A percentile compares a stretch with the other conserved stretches of the same genome.
Conservation (phyloP, 2,113 vertebrate genomes). For the Corvus moneduloides region DNA sequence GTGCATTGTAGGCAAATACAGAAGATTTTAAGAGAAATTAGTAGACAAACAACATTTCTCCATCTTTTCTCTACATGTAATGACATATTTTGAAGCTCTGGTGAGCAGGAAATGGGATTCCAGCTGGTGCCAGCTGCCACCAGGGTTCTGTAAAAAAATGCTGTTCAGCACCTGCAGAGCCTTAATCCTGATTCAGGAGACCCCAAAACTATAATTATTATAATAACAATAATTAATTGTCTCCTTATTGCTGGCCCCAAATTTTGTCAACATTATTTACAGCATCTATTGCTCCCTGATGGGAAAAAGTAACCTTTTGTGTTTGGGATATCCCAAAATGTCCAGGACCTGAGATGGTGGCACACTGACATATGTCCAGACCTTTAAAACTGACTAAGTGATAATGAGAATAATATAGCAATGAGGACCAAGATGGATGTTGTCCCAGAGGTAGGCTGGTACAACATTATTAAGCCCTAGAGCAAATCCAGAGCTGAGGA, state of each 20-base stretch:
- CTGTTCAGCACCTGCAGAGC: constrained; percentile 38
- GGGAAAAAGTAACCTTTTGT: neutral
- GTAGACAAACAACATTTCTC: constrained; percentile 20
- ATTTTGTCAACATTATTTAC: neutral
- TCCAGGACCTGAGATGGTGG: neutral
- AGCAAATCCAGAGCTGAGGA: neutral
- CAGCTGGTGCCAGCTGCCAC: constrained; percentile 65
- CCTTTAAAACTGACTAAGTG: neutral
- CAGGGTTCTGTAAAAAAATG: neutral
- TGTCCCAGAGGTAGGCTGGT: neutral
- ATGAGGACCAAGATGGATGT: neutral
- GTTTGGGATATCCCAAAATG: neutral
- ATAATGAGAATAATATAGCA: neutral
- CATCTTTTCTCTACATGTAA: constrained; percentile 33
- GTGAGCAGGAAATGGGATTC: constrained; percentile 65
- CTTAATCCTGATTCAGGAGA: constrained; percentile 15
- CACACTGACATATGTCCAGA: neutral
- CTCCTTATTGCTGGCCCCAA: neutral
- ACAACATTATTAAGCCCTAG: neutral
- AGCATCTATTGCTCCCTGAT: neutral
- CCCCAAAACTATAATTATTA: neutral
- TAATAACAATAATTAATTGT: neutral
- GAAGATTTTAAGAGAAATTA: constrained; percentile 26
- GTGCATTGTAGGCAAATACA: constrained; percentile 1
- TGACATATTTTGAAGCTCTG: constrained; percentile 60